phyloP scores from a whole-genome alignment of 1,140 invertebrate genomes.

The Leptinotarsa defecta region DNA sequence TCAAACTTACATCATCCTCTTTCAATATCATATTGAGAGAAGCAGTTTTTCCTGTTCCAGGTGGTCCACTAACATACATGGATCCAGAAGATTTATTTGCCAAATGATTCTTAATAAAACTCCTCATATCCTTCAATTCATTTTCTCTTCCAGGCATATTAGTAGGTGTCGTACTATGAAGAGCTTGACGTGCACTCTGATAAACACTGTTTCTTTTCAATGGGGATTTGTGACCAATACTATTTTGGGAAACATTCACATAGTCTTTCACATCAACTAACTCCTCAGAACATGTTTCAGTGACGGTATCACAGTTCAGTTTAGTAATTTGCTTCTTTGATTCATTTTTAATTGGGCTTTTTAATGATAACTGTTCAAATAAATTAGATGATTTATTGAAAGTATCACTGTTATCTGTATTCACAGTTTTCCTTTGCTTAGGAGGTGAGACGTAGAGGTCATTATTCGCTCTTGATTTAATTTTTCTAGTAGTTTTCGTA shows the following conservation, averaged over 20 bases:
- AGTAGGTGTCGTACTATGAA: slow-evolving; percentile 73
- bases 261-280: slow-evolving; percentile 24
- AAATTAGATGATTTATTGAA: slow-evolving; percentile 44
- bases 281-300: slow-evolving; percentile 28
- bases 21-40: slow-evolving; percentile 76
- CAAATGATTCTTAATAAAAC: slow-evolving; percentile 73
- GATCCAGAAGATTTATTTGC: slow-evolving; percentile 72
- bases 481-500: slow-evolving; percentile 33
- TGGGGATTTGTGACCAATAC: not conserved
- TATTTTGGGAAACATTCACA: slow-evolving; percentile 12
- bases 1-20: slow-evolving; percentile 47
- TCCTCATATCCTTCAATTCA: slow-evolving; percentile 71
- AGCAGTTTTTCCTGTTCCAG: slow-evolving; percentile 96
- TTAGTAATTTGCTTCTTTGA: slow-evolving; percentile 6
- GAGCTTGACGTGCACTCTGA: slow-evolving; percentile 64
- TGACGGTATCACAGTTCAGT: slow-evolving; percentile 27
- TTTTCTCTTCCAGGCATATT: slow-evolving; percentile 77
- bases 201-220: slow-evolving; percentile 51
- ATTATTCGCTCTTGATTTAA: slow-evolving; percentile 23
- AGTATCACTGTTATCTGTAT: slow-evolving; percentile 25
- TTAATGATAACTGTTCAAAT: slow-evolving; percentile 41
- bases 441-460: slow-evolving; percentile 44
- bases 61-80: slow-evolving; percentile 92
- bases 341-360: slow-evolving; percentile 38
- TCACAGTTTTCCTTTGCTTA: slow-evolving; percentile 44